These are phyloP conservation scores for Heliconius hewitsoni DNA, from an alignment of 1,140 invertebrate species.

Conservation along the genomic window DNA sequence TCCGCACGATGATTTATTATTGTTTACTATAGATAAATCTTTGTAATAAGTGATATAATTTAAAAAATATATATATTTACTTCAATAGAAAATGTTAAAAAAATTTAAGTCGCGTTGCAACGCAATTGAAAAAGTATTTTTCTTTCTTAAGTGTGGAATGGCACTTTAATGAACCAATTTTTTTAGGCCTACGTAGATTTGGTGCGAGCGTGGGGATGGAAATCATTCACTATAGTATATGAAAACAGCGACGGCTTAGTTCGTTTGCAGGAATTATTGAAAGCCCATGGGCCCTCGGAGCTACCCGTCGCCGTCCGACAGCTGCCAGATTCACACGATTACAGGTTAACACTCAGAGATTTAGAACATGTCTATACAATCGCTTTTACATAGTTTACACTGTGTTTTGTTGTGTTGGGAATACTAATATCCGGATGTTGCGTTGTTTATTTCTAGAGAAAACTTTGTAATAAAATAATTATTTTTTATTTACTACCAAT, in stretches of 20 bases:
- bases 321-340: conserved; percentile 89
- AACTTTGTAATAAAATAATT: background rate
- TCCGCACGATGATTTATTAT: too few relatives aligned
- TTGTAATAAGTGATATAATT: too few relatives aligned
- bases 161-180: too few relatives aligned
- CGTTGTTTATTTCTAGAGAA: background rate
- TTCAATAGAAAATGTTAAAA: too few relatives aligned
- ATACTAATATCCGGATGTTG: background rate
- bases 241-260: conserved; percentile 97
- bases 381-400: background rate
- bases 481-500: background rate
- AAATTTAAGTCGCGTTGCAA: too few relatives aligned
- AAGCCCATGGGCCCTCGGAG: conserved; percentile 92
- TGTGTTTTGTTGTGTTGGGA: background rate
- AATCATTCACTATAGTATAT: conserved; percentile 96
- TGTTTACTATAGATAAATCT: too few relatives aligned
- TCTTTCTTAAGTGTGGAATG: too few relatives aligned
- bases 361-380: conserved; percentile 7
- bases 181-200: conserved; percentile 94
- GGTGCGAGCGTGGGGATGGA: conserved; percentile 94
- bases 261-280: conserved; percentile 94
- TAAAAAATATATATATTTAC: too few relatives aligned
- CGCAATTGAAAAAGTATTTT: too few relatives aligned
- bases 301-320: conserved; percentile 91
- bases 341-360: conserved; percentile 82